Percentiles rank a stretch among this genome's conserved stretches.
phyloP scores from a whole-genome alignment of 2,888 invertebrate species.

The Eumerus sabulonum region DNA sequence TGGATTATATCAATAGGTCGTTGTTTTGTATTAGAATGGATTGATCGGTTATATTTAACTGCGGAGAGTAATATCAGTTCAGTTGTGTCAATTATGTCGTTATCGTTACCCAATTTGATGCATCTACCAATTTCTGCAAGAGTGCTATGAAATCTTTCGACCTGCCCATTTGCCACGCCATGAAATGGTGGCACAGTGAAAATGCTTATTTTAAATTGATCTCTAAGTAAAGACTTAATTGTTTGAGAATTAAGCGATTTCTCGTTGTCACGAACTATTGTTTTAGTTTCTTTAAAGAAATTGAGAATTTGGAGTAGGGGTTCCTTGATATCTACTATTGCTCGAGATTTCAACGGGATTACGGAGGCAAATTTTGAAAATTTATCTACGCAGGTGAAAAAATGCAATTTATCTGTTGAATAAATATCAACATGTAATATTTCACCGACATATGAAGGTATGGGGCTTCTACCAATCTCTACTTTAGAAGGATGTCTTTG shows the following conservation, averaged over 20 bases:
- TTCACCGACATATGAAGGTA: slow-evolving; percentile 20
- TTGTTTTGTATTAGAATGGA: slow-evolving; percentile 21
- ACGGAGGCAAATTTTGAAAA: slow-evolving; percentile 21
- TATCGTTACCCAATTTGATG: slow-evolving; percentile 3
- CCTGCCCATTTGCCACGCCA: slow-evolving; percentile 25
- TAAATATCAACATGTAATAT: slow-evolving; percentile 26
- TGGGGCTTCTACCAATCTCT: slow-evolving; percentile 26
- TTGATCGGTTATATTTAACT: slow-evolving; percentile 26
- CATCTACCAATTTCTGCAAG: slow-evolving; percentile 27
- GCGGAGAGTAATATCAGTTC: slow-evolving; percentile 18
- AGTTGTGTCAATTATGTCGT: slow-evolving; percentile 9
- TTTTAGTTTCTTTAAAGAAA: slow-evolving; percentile 13
- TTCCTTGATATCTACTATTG: slow-evolving; percentile 3
- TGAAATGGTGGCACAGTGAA: slow-evolving; percentile 16
- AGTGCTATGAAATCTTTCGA: slow-evolving; percentile 35
- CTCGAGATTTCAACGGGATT: slow-evolving; percentile 4
- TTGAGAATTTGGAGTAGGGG: slow-evolving; percentile 1
- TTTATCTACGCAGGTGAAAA: slow-evolving; percentile 24
- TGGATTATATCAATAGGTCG: slow-evolving; percentile 22
- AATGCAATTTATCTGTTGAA: slow-evolving; percentile 1
- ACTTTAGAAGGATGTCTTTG: slow-evolving; percentile 10
- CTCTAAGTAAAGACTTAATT: slow-evolving; percentile 8
- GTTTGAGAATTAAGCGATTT: slow-evolving; percentile 1
- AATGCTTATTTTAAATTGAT: slow-evolving; percentile 6
- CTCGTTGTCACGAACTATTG: slow-evolving; percentile 19